These are phyloP conservation scores for Halcyon leucocephala DNA, from an alignment of 2,797 vertebrate species.

Conservation along the genomic window DNA sequence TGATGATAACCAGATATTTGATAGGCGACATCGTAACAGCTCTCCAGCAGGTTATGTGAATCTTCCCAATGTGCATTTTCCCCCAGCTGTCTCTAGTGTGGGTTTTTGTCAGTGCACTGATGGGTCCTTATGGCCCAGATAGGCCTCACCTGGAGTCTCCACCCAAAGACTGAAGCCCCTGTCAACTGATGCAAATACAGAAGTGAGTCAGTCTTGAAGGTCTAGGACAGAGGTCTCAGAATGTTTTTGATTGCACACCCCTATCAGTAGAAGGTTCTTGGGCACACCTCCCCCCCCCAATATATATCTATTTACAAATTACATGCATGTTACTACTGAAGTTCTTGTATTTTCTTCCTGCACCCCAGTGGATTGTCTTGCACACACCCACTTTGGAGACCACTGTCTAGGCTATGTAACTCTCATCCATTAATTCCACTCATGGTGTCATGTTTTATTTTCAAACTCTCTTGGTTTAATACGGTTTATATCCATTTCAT, in stretches of 20 bases:
- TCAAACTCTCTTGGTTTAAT: background rate
- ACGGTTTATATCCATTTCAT: accelerated
- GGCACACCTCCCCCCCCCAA: background rate
- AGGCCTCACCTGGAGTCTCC: background rate
- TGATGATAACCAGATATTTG: background rate
- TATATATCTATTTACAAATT: background rate
- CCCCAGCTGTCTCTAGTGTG: accelerated
- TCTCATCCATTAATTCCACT: background rate
- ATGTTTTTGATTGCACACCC: background rate
- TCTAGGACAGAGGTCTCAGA: background rate
- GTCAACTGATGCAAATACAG: background rate
- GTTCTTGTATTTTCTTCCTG: background rate
- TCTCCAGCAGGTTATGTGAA: background rate
- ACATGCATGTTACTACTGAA: background rate
- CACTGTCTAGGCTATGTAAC: background rate
- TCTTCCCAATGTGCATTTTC: background rate
- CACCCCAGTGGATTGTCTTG: background rate
- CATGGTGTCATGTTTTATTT: background rate
- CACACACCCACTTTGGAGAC: background rate
- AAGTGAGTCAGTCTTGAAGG: background rate
- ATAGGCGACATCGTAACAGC: background rate
- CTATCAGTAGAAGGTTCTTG: background rate
- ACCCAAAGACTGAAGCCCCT: accelerated
- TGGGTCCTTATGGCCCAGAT: accelerated
- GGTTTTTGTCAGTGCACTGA: background rate